Evolutionary conservation across 2,113 vertebrate species (phyloP).

Genomic region (Elephas maximus): DNA sequence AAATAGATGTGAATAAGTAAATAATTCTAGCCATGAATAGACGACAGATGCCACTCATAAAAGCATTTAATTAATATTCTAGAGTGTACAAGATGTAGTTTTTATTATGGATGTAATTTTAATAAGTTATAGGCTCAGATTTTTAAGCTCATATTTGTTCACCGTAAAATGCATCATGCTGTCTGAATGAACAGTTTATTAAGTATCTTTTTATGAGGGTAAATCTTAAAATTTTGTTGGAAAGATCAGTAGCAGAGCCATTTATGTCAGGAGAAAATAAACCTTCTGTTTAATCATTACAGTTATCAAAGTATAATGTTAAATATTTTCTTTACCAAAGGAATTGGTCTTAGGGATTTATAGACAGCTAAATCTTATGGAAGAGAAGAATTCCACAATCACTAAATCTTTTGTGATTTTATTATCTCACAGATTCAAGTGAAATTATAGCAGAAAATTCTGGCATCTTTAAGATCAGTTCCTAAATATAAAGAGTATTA

Average conservation of each 20-base stretch:
- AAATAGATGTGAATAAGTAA: background rate
- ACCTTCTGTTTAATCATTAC: background rate
- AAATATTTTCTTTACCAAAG: background rate
- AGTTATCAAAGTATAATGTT: background rate
- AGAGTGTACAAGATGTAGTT: background rate
- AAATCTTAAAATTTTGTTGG: background rate
- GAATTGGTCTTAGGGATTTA: background rate
- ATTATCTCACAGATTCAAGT: background rate
- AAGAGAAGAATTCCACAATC: background rate
- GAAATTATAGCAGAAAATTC: background rate
- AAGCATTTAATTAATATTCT: background rate
- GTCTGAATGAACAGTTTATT: constrained; percentile 34
- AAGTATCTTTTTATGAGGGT: background rate
- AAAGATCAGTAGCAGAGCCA: background rate
- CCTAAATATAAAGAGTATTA: background rate
- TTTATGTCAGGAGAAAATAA: background rate
- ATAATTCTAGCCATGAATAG: background rate
- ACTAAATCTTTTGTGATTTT: background rate
- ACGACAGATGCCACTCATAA: background rate
- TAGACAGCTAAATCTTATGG: background rate
- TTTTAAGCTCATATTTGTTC: background rate
- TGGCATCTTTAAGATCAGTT: background rate
- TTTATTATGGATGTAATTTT: background rate
- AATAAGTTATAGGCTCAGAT: background rate
- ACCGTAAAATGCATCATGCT: background rate